Percentiles rank a stretch among this genome's conserved stretches.
phyloP scores from a whole-genome alignment of 2,888 invertebrate species.

The Matsumyia berberina region DNA sequence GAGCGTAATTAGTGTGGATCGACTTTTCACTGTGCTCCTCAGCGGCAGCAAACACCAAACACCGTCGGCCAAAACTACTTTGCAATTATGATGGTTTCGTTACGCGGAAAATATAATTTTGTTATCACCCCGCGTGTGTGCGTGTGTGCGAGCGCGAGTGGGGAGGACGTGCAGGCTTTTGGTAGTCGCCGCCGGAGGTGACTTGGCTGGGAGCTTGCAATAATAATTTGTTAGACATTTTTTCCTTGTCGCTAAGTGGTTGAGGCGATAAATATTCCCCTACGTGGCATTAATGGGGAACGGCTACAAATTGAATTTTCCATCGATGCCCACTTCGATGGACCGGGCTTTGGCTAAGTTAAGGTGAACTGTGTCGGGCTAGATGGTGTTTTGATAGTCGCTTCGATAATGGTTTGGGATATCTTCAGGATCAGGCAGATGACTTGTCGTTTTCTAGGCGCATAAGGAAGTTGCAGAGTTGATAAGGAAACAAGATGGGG shows the following conservation, averaged over 20 bases:
- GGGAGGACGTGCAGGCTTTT: slow-evolving; percentile 34
- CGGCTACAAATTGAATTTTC: slow-evolving; percentile 72
- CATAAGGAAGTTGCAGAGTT: too few species aligned
- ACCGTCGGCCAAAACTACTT: slow-evolving; percentile 73
- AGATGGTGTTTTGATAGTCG: slow-evolving; percentile 63
- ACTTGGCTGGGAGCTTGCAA: slow-evolving; percentile 58
- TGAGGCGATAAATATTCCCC: slow-evolving; percentile 71
- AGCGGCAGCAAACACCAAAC: slow-evolving; percentile 34
- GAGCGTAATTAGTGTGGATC: slow-evolving; percentile 74
- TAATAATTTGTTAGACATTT: slow-evolving; percentile 71
- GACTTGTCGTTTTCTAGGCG: not conserved
- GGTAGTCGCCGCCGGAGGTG: slow-evolving; percentile 30
- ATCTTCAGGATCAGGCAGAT: not conserved
- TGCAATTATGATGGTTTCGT: slow-evolving; percentile 75
- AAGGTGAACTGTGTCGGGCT: slow-evolving; percentile 43
- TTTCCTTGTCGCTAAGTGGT: slow-evolving; percentile 73
- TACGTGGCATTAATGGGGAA: slow-evolving; percentile 66
- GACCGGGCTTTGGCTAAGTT: not conserved
- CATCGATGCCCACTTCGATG: not conserved
- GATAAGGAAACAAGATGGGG: too few species aligned
- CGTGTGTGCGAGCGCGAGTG: slow-evolving; percentile 8
- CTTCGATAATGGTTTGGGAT: slow-evolving; percentile 24
- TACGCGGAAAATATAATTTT: slow-evolving; percentile 74
- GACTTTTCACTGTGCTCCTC: slow-evolving; percentile 47
- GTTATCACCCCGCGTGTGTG: slow-evolving; percentile 63